Evolutionary conservation across 2,888 invertebrate genomes (phyloP).

Genomic region (Cheiracanthium punctorium): DNA sequence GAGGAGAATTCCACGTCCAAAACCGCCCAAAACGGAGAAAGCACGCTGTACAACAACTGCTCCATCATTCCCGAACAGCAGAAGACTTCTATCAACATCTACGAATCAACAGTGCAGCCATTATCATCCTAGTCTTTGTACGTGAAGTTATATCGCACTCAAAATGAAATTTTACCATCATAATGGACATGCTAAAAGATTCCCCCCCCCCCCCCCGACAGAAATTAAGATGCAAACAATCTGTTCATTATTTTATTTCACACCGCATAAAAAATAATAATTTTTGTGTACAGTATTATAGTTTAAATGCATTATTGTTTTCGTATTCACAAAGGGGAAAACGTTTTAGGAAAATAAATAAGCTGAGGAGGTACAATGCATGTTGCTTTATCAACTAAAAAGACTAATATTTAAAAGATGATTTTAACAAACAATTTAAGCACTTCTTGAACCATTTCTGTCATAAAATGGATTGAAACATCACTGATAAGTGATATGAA

Average conservation of each 20-base stretch:
- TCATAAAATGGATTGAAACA: too few relatives aligned
- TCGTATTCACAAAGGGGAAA: too few relatives aligned
- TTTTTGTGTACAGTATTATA: background rate
- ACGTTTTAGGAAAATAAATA: too few relatives aligned
- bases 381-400: too few relatives aligned
- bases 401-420: too few relatives aligned
- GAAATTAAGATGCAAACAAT: background rate
- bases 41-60: slow-evolving; percentile 21
- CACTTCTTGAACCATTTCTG: too few relatives aligned
- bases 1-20: background rate
- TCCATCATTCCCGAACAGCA: slow-evolving; percentile 32
- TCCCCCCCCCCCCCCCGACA: background rate
- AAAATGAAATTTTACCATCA: background rate
- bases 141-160: background rate
- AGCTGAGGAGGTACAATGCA: too few relatives aligned
- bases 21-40: background rate
- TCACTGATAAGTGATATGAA: too few relatives aligned
- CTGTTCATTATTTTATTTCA: background rate
- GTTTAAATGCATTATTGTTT: too few relatives aligned
- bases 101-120: slow-evolving; percentile 37
- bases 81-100: slow-evolving; percentile 36
- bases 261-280: background rate
- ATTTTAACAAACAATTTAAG: too few relatives aligned
- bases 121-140: slow-evolving; percentile 38
- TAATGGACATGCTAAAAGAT: background rate